Percentiles rank a stretch among this genome's conserved stretches.
These are phyloP conservation scores for Dexiosoma caninum DNA, from an alignment of 2,888 invertebrate species.

Conservation along the genomic window DNA sequence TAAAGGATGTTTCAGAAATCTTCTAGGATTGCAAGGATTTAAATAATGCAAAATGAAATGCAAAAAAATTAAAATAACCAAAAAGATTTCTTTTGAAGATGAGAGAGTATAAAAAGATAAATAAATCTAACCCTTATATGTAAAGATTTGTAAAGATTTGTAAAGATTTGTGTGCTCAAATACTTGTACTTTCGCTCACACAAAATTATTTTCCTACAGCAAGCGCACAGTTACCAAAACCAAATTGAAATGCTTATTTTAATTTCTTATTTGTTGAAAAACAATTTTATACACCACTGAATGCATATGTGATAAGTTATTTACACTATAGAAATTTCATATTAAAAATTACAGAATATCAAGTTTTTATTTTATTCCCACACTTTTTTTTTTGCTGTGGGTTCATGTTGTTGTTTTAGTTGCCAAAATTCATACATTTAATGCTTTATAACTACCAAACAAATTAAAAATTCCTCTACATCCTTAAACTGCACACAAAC, in stretches of 20 bases:
- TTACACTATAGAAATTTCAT: constrained; percentile 19
- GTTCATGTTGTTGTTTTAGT: constrained; percentile 8
- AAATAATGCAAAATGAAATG: not conserved
- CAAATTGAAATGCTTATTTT: too few relatives aligned
- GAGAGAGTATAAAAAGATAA: not conserved
- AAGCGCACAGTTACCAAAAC: not conserved
- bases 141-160: not conserved
- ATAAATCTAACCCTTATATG: constrained; percentile 19
- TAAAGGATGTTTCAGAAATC: not conserved
- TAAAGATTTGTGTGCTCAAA: not conserved
- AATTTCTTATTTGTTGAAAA: too few relatives aligned
- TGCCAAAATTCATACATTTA: constrained; percentile 46
- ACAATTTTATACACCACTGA: not conserved
- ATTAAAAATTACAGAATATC: constrained; percentile 49
- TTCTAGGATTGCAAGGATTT: constrained; percentile 4
- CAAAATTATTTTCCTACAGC: not conserved
- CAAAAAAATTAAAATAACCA: not conserved
- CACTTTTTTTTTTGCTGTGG: constrained; percentile 29
- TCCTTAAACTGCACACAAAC: constrained; percentile 22
- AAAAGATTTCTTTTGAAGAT: not conserved
- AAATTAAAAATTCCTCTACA: constrained; percentile 59
- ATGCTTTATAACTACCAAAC: constrained; percentile 31
- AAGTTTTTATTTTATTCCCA: constrained; percentile 50
- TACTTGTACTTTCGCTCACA: not conserved
- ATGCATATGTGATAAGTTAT: not conserved